A percentile compares a stretch with the other conserved stretches of the same genome.
These are phyloP conservation scores for Marmota flaviventris DNA, from an alignment of 2,113 vertebrate species.

Conservation along the genomic window DNA sequence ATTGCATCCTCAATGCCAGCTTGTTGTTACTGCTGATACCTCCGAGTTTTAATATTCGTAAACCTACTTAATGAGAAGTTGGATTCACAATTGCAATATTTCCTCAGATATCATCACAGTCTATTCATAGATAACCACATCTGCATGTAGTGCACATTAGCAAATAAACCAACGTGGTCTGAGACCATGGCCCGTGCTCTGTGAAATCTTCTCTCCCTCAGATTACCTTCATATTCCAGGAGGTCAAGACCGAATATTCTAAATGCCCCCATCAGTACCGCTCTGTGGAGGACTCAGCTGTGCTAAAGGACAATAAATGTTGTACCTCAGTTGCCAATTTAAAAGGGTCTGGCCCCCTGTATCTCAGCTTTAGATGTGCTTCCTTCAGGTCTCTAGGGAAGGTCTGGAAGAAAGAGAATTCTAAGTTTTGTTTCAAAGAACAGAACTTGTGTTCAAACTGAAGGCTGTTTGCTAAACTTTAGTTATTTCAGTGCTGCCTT, in stretches of 20 bases:
- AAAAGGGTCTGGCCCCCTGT: neutral
- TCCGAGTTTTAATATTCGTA: neutral
- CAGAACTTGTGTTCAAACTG: neutral
- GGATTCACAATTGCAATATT: neutral
- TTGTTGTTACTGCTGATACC: neutral
- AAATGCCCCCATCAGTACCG: neutral
- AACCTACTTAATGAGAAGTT: neutral
- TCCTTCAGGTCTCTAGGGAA: neutral
- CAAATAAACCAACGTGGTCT: neutral
- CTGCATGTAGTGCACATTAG: neutral
- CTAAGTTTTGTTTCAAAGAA: neutral
- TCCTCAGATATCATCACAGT: neutral
- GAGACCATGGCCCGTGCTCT: neutral
- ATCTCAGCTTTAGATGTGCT: neutral
- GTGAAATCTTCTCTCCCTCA: neutral
- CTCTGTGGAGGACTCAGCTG: neutral
- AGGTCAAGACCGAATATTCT: neutral
- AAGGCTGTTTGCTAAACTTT: neutral
- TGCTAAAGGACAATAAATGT: neutral
- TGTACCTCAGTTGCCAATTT: neutral
- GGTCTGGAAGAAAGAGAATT: neutral
- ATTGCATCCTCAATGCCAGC: neutral
- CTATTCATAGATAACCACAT: neutral
- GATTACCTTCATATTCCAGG: neutral
- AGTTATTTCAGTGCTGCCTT: neutral